These are phyloP conservation scores for Gastrophysa polygoni DNA, from an alignment of 2,888 invertebrate species.

Conservation along the genomic window DNA sequence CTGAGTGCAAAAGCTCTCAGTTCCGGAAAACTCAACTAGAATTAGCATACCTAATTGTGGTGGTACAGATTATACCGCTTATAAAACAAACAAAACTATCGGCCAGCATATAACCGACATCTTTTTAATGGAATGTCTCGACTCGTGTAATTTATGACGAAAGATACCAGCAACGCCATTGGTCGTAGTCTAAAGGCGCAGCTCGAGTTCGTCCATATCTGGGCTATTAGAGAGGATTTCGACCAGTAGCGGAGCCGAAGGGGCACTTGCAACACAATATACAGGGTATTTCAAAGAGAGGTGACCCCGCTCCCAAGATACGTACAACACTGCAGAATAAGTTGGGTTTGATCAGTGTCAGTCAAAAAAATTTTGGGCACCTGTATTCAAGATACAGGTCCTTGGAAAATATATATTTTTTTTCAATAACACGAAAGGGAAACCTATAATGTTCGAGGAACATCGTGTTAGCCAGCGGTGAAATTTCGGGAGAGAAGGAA, in stretches of 20 bases:
- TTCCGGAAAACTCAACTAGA: neutral
- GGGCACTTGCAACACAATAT: too few relatives aligned
- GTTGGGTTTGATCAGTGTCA: too few relatives aligned
- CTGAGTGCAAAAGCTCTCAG: neutral
- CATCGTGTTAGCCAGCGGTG: too few relatives aligned
- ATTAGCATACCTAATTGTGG: constrained; percentile 26
- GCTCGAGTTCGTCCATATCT: constrained; percentile 31
- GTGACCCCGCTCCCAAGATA: too few relatives aligned
- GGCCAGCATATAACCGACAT: constrained; percentile 16
- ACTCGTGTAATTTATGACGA: constrained; percentile 29
- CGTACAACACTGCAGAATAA: too few relatives aligned
- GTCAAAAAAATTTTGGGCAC: too few relatives aligned
- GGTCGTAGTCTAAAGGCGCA: constrained; percentile 24
- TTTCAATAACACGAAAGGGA: too few relatives aligned
- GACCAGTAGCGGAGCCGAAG: constrained; percentile 23
- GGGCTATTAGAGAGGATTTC: constrained; percentile 32
- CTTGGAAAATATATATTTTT: too few relatives aligned
- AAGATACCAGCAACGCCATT: constrained; percentile 24
- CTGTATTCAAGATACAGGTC: too few relatives aligned
- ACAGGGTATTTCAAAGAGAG: too few relatives aligned
- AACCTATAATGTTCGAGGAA: too few relatives aligned
- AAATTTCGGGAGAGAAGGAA: too few relatives aligned
- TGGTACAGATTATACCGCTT: constrained; percentile 4
- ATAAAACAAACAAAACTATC: constrained; percentile 15
- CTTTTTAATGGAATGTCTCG: constrained; percentile 21